These are phyloP conservation scores for Todus mexicanus DNA, from an alignment of 2,797 vertebrate genomes.

Conservation along the genomic window DNA sequence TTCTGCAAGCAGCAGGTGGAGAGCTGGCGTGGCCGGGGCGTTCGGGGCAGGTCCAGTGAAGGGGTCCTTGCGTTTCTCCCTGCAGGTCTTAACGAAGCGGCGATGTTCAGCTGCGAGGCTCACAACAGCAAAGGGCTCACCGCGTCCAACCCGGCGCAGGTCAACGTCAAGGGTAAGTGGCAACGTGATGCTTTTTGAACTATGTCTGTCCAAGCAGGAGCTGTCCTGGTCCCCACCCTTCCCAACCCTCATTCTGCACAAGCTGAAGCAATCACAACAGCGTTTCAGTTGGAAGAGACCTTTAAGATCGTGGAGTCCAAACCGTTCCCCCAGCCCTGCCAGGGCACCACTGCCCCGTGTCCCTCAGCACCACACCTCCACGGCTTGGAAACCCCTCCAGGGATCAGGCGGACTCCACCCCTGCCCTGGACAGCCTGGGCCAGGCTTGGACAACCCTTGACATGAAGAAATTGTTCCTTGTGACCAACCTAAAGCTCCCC, in stretches of 20 bases:
- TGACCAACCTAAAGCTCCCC: neutral
- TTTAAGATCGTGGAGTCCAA: neutral
- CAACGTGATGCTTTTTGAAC: neutral
- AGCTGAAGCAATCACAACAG: neutral
- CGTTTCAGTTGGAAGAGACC: neutral
- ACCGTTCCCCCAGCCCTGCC: neutral
- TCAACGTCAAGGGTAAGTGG: conserved; percentile 90
- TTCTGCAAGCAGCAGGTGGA: neutral
- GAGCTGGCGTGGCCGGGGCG: neutral
- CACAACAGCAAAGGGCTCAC: conserved; percentile 87
- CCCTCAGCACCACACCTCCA: neutral
- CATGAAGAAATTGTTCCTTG: neutral
- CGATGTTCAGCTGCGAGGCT: conserved; percentile 91
- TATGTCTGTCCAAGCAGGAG: neutral
- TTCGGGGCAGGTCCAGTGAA: neutral
- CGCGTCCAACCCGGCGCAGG: conserved; percentile 80
- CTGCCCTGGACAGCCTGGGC: neutral
- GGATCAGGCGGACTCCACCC: neutral
- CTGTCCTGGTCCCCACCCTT: neutral
- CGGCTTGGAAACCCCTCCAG: neutral
- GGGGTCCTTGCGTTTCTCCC: neutral
- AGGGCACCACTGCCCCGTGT: neutral
- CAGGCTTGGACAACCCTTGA: neutral
- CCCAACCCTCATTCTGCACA: neutral
- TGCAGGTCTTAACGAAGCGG: conserved; percentile 81